Evolutionary conservation across 2,888 invertebrate genomes (phyloP).

Genomic region (Brachyptera risi): DNA sequence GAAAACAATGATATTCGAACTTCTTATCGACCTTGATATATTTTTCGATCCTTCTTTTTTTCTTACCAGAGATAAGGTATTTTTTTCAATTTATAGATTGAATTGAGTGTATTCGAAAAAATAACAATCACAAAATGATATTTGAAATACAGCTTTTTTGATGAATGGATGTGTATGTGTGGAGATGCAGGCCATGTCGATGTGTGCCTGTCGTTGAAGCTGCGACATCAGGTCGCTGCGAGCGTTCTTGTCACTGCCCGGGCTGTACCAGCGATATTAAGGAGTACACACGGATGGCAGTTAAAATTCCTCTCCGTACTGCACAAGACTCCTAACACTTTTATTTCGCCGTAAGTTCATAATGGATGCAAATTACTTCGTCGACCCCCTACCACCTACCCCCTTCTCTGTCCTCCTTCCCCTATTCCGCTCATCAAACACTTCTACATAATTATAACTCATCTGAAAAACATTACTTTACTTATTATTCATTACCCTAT

Average conservation of each 20-base stretch:
- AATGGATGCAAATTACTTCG: slow-evolving; percentile 26
- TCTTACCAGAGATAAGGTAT: no score
- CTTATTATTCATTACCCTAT: slow-evolving; percentile 20
- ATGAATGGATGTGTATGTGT: no score
- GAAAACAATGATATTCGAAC: no score
- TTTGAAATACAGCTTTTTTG: no score
- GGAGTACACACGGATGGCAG: slow-evolving; percentile 3
- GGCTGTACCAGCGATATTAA: slow-evolving; percentile 6
- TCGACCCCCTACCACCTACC: neutral
- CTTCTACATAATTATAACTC: slow-evolving; percentile 20
- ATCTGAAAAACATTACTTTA: slow-evolving; percentile 22
- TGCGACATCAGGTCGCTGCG: no score
- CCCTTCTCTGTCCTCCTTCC: neutral
- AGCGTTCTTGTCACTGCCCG: neutral
- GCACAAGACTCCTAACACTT: slow-evolving; percentile 23
- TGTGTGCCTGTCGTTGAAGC: no score
- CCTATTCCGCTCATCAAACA: slow-evolving; percentile 6
- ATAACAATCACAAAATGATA: no score
- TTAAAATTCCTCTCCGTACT: slow-evolving; percentile 22
- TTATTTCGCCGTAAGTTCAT: slow-evolving; percentile 24
- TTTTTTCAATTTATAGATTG: no score
- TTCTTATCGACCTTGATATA: no score
- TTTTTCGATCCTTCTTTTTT: no score
- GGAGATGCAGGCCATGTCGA: no score
- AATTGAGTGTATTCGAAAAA: no score